Percentiles rank a stretch among this genome's conserved stretches.
Evolutionary conservation across 2,888 invertebrate species (phyloP).

Genomic region (Amiota mariae): DNA sequence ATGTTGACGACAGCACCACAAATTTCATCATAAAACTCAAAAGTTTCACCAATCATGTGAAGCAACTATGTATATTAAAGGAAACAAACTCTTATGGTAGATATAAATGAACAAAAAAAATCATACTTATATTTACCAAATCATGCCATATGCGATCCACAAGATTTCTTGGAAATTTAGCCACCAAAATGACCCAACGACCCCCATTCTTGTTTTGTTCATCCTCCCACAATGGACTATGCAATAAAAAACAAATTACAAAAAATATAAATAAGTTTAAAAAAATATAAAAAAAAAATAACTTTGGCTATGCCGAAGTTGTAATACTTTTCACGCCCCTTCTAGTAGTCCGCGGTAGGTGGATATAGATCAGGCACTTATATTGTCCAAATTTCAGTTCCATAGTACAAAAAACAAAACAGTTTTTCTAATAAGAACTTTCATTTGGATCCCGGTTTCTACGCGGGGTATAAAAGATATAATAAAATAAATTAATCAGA

Average conservation of each 20-base stretch:
- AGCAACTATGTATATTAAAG: constrained; percentile 75
- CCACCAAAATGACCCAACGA: constrained; percentile 84
- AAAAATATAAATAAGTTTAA: no score
- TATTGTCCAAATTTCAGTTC: no score
- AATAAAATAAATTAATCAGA: no score
- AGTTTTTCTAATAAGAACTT: no score
- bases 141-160: constrained; percentile 87
- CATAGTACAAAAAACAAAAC: no score
- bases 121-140: constrained; percentile 75
- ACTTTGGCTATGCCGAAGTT: no score
- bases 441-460: no score
- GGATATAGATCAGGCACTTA: no score
- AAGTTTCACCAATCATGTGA: constrained; percentile 95
- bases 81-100: background rate
- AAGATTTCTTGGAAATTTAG: constrained; percentile 80
- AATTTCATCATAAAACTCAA: constrained; percentile 91
- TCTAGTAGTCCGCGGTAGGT: no score
- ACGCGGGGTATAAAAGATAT: no score
- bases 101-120: background rate
- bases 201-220: constrained; percentile 85
- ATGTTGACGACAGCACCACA: constrained; percentile 97
- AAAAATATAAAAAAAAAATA: no score
- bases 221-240: constrained; percentile 93
- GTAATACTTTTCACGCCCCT: no score
- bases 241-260: background rate